Conservation (phyloP, 2,888 invertebrate species). For the Aquatica leii region DNA sequence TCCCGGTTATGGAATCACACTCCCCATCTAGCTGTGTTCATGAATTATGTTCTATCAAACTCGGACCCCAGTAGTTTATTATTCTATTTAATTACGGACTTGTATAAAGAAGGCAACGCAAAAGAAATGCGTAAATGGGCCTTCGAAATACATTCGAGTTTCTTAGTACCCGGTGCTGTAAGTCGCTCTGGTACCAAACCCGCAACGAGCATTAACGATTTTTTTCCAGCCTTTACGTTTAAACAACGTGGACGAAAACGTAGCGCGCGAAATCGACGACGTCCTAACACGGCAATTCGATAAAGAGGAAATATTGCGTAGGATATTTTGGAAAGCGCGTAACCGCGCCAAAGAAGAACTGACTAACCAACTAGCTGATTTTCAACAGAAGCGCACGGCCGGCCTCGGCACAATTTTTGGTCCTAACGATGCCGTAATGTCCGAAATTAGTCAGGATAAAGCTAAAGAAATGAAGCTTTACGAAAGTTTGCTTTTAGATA, state of each 20-base stretch:
- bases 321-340: slow-evolving; percentile 90
- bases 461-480: slow-evolving; percentile 77
- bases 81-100: slow-evolving; percentile 91
- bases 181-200: slow-evolving; percentile 56
- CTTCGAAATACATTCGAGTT: slow-evolving; percentile 97
- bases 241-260: slow-evolving; percentile 82
- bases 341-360: slow-evolving; percentile 84
- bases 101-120: slow-evolving; percentile 83
- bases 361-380: slow-evolving; percentile 79
- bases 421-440: slow-evolving; percentile 80
- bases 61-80: slow-evolving; percentile 72
- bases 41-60: slow-evolving; percentile 88
- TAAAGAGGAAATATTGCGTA: slow-evolving; percentile 88
- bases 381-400: slow-evolving; percentile 86
- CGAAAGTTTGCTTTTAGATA: slow-evolving; percentile 76
- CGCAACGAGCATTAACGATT: neutral
- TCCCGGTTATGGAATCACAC: slow-evolving; percentile 83
- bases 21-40: slow-evolving; percentile 93
- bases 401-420: slow-evolving; percentile 92
- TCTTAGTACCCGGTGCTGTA: slow-evolving; percentile 88
- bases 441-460: slow-evolving; percentile 82
- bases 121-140: slow-evolving; percentile 98
- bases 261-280: slow-evolving; percentile 90
- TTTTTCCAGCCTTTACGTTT: slow-evolving; percentile 77
- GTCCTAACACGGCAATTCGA: slow-evolving; percentile 84